phyloP scores from a whole-genome alignment of 1,140 invertebrate genomes.

The Gryllus bimaculatus region DNA sequence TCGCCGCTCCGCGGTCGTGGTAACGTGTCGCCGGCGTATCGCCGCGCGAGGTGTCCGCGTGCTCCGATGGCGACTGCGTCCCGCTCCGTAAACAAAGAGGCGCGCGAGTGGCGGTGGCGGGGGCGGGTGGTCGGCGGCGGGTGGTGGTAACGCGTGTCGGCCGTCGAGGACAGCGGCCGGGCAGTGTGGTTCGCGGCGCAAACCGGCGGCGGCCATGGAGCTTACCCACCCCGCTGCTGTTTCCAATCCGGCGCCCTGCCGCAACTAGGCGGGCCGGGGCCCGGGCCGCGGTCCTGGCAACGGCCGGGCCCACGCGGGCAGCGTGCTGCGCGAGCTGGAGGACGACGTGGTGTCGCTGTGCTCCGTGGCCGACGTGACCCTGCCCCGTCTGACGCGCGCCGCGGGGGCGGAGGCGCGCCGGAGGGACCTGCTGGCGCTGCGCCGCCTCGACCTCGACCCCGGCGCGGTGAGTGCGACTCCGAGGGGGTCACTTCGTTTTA shows the following conservation, averaged over 20 bases:
- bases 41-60: no score
- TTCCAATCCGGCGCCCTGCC: constrained; percentile 1
- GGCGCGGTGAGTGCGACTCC: not conserved
- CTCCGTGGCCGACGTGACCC: not conserved
- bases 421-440: not conserved
- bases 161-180: not conserved
- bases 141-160: not conserved
- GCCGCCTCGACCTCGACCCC: not conserved
- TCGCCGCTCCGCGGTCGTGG: no score
- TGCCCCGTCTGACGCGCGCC: not conserved
- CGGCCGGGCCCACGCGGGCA: no score
- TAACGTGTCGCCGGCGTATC: no score
- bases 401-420: no score
- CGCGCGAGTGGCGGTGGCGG: not conserved
- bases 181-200: no score
- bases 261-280: not conserved
- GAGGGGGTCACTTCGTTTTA: no score
- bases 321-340: not conserved
- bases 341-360: not conserved
- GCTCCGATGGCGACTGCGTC: no score
- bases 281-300: no score
- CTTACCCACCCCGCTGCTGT: not conserved
- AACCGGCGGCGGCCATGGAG: not conserved
- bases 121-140: no score
- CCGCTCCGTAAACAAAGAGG: no score